Evolutionary conservation across 2,888 invertebrate species (phyloP), one percentile per base, ranked within the genome.

Genomic region (Eulithis prunata): DNA sequence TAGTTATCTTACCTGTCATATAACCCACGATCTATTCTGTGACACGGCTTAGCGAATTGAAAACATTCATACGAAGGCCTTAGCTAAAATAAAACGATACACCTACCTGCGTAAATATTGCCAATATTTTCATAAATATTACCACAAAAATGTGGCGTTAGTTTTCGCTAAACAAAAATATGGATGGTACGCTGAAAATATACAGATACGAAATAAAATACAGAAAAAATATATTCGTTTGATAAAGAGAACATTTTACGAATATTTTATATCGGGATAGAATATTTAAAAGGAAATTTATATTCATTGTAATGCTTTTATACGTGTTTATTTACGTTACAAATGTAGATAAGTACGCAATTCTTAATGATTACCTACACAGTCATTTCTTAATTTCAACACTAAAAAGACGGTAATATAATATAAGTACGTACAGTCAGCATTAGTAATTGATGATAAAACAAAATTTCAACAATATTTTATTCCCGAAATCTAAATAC

Each of bases 121-220:
- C 5, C n/a, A 52, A 43, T 62, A 61, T 55, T 62, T 43, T 51
- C 51, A 51, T 21, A 41, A 41, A 3, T 2, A 1, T 21, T 43
- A 6, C 47, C 43, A 51, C n/a, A 32, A 43, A 45, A 47, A 14
- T 32, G 10, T 47, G 13, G 45, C 43, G 38, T 56, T 62, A 47
- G 49, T 49, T 49, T 21, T 21, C n/a, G 62, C 32, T 62, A 11
- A 47, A 61, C 38, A 55, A 62, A 62, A 36, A 55, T 49, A 55
- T 49, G 55, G 46, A 46, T 12, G 36, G 46, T 49, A 41, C 55
- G 55, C 38, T 46, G 46, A 13, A 61, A 62, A 54, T 21, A 47
- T 47, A 61, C 2, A 49, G 56, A 43, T 51, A 32, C 12, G 49
- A 49, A 14, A 21, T 21, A 21, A 43, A 58, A 53, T 52, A 53